Base-by-base conservation (phyloP, 2,113 vertebrate genomes). In the Eclectus roratus region DNA sequence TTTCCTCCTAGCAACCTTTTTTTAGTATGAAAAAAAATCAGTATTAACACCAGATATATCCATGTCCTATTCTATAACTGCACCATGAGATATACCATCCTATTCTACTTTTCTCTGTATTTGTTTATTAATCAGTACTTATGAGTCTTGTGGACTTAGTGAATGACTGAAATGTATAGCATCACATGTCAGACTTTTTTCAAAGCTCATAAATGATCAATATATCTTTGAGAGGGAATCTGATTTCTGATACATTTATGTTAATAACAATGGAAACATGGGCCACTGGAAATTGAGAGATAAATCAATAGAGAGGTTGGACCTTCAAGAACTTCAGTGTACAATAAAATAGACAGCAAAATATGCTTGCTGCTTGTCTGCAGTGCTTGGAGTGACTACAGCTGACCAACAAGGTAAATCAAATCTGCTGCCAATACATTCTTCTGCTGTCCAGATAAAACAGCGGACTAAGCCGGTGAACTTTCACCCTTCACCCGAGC, bases 401-500 rank as follows among this genome's bases (percentile, higher is more conserved):
- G 96, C 97, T 97, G 97, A 97, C 98, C 96, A 97, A 96, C 95
- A 96, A 97, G 97, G 95, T 98, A 98, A 98, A 98, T 98, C 98
- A 98, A 97, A 98, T 98, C 97, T 98, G 96, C 97, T 97, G 97
- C 97, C 98, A 98, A 98, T 98, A 97, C 97, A 98, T 98, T 97
- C 97, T 98, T 97, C 96, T 97, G 98, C 97, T 97, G 98, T 98
- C 98, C 98, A 97, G 97, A 97, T 98, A 98, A 98, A 98, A 98
- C 97, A 97, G 96, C 97, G 97, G 97, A 98, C 97, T 98, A 98
- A 98, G 98, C 98, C 95, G 56, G 92, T 98, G 98, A 98, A 98
- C 98, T 98, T 98, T 98, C 97, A 99, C 98, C 98, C 98, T 98
- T 98, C 98, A 98, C 98, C 98, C 97, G 11, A 93, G 97, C 98